These are phyloP conservation scores for Dipodomys ordii DNA, from an alignment of 2,113 vertebrate genomes.

Conservation along the genomic window DNA sequence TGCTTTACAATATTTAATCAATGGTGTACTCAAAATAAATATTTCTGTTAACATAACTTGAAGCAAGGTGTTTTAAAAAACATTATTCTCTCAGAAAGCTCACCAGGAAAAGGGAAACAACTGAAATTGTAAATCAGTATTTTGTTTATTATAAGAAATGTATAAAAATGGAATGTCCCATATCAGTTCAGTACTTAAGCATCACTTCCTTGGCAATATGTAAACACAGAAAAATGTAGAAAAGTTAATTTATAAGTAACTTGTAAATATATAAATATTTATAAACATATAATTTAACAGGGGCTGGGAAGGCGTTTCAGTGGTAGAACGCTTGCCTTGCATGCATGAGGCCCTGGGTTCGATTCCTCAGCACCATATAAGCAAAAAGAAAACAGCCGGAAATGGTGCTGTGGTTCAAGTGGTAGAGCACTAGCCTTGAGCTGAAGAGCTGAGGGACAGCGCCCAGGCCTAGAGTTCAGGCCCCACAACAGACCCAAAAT, in stretches of 20 bases:
- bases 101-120: constrained; percentile 25
- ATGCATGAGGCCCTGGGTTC: too few relatives aligned
- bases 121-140: constrained; percentile 30
- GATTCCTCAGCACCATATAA: too few relatives aligned
- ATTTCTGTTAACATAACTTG: constrained; percentile 43
- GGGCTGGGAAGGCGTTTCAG: too few relatives aligned
- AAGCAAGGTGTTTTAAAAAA: background rate
- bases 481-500: too few relatives aligned
- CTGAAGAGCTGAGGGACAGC: too few relatives aligned
- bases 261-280: background rate
- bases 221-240: constrained; percentile 26
- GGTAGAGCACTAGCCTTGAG: too few relatives aligned
- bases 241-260: constrained; percentile 9
- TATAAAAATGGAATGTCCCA: constrained; percentile 10
- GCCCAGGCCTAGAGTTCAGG: too few relatives aligned
- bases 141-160: constrained; percentile 24
- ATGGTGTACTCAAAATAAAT: constrained; percentile 45
- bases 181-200: background rate
- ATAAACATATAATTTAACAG: background rate
- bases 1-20: constrained; percentile 24
- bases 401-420: too few relatives aligned
- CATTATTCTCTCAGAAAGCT: constrained; percentile 27
- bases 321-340: too few relatives aligned
- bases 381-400: too few relatives aligned
- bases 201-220: background rate